Percentiles rank a stretch among this genome's conserved stretches.
Conservation (phyloP, 2,113 vertebrate species). For the Coturnix japonica region DNA sequence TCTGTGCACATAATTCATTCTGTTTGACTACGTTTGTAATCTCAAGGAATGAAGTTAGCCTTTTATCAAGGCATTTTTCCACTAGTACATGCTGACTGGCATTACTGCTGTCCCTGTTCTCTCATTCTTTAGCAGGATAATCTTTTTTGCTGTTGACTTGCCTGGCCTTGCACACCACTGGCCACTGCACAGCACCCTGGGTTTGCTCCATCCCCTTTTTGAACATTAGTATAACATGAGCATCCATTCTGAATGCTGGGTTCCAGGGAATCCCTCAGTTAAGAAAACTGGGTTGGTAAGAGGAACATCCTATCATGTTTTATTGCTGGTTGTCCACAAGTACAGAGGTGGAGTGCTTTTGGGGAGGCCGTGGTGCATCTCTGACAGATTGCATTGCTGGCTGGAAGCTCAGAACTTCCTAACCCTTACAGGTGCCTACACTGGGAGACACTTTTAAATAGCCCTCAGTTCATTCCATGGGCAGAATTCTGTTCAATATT, state of each 20-base stretch:
- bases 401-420: background rate
- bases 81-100: background rate
- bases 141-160: background rate
- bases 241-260: background rate
- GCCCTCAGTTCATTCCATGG: slow-evolving; percentile 4
- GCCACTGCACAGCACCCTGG: background rate
- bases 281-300: background rate
- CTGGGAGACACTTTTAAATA: background rate
- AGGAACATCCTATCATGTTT: background rate
- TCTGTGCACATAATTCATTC: background rate
- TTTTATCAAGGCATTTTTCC: background rate
- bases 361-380: background rate
- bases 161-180: background rate
- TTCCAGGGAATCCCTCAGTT: background rate
- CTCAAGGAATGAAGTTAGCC: background rate
- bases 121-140: background rate
- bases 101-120: background rate
- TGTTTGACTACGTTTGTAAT: background rate
- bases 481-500: slow-evolving; percentile 32
- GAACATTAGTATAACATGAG: background rate
- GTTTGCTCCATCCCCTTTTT: background rate
- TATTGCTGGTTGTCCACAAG: background rate
- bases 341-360: fast-evolving
- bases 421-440: background rate
- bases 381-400: fast-evolving